Percentiles rank a stretch among this genome's conserved stretches.
Conservation (phyloP, 2,797 vertebrate species). For the Danio albolineatus region DNA sequence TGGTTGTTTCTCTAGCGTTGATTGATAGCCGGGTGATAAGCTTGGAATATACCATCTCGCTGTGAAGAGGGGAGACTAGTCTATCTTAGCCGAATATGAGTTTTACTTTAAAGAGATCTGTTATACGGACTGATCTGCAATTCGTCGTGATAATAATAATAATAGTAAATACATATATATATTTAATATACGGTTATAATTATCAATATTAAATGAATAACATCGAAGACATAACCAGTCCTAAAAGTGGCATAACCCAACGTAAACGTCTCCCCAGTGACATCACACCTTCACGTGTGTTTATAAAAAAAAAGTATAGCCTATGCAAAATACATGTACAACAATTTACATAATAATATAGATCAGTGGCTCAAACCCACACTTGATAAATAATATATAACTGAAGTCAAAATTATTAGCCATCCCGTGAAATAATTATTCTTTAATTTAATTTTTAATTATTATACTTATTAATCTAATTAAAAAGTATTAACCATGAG, state of each 20-base stretch:
- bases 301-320: too few species aligned
- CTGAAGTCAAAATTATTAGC: too few species aligned
- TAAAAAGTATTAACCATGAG: too few species aligned
- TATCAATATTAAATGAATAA: not conserved
- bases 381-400: too few species aligned
- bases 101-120: conserved; percentile 28
- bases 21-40: conserved; percentile 55
- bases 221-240: not conserved
- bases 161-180: too few species aligned
- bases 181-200: too few species aligned
- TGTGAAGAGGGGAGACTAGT: not conserved
- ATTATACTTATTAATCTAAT: too few species aligned
- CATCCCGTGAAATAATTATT: too few species aligned
- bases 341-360: too few species aligned
- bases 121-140: conserved; percentile 50
- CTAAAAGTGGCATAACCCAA: conserved; percentile 7
- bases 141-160: not conserved
- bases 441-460: too few species aligned
- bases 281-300: conserved; percentile 28
- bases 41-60: conserved; percentile 49
- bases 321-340: too few species aligned
- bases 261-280: conserved; percentile 7
- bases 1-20: conserved; percentile 25
- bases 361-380: too few species aligned
- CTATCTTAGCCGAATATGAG: not conserved